Base-by-base conservation (phyloP, 2,113 vertebrate species). In the Cygnus buccinator region DNA sequence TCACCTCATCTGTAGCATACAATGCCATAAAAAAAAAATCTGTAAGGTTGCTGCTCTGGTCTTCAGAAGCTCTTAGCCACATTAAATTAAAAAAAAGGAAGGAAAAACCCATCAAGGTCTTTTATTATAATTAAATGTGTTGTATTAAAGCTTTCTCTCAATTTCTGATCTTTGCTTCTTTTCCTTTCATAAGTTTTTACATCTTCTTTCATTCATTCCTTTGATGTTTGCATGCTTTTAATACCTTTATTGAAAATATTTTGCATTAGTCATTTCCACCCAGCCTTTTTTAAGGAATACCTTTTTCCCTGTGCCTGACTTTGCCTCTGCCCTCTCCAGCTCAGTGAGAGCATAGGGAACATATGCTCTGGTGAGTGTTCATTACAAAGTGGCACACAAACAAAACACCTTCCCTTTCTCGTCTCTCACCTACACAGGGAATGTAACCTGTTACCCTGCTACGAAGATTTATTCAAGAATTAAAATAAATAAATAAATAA, bases 71-170 rank as follows among this genome's bases (percentile, higher is more conserved):
- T 95, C 59, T 97, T 75, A 84, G 48, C 55, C 77, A 95, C 84
- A 77, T 63, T 48, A 26, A 73, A 83, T 48, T 21, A n/a, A 61
- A 37, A 23, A 11, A 93, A 78, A 35, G 7, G 9, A 46, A 20
- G 9, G 20, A 46, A 46, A 46, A 46, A 20, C 9, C 22, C 17
- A 29, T 26, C 13, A 94, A 89, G 46, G 21, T 48, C 67, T 84
- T 91, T 78, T 76, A 59, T 54, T 50, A 73, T 87, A 81, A 96
- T 94, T 97, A 96, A 96, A 67, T 48, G 93, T 79, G 33, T 90
- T 96, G 96, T 96, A 95, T 96, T 97, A 95, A 97, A 97, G 84
- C 75, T 94, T 94, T 95, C 70, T 71, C 80, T 95, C 87, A 90
- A 93, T 91, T 94, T 88, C 80, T 31, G 78, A 94, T 93, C 83